phyloP scores from a whole-genome alignment of 2,113 vertebrate species.

The Caretta caretta region DNA sequence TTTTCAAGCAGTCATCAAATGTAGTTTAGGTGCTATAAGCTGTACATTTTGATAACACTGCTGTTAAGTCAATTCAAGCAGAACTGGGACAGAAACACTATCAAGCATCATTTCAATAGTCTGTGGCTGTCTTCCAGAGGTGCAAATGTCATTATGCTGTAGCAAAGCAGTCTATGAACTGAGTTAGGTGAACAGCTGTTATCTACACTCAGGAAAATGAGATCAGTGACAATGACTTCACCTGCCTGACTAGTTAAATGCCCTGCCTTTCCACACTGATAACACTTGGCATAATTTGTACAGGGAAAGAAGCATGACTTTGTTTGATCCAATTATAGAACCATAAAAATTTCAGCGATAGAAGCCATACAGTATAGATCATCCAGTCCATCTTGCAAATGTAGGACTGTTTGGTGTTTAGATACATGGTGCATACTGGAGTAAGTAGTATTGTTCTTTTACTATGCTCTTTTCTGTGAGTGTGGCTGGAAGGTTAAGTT shows the following conservation, averaged over 20 bases:
- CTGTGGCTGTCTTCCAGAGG: constrained; percentile 49
- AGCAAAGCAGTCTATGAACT: constrained; percentile 23
- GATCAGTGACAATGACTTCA: constrained; percentile 54
- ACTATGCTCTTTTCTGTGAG: background rate
- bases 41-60: constrained; percentile 52
- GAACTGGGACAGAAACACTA: constrained; percentile 51
- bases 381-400: constrained; percentile 41
- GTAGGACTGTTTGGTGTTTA: background rate
- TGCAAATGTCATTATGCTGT: constrained; percentile 44
- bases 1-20: constrained; percentile 38
- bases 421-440: background rate
- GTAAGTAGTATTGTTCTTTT: background rate
- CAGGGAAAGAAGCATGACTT: constrained; percentile 20
- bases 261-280: constrained; percentile 38
- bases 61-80: constrained; percentile 55
- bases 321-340: constrained; percentile 43
- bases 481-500: background rate
- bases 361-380: constrained; percentile 11
- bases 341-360: constrained; percentile 1
- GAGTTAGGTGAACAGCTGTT: constrained; percentile 42
- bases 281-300: constrained; percentile 35
- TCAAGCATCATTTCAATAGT: constrained; percentile 36
- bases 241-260: constrained; percentile 57
- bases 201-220: constrained; percentile 63
- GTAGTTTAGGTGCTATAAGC: constrained; percentile 28